These are phyloP conservation scores for Callosobruchus maculatus DNA, from an alignment of 2,888 invertebrate genomes.

Conservation along the genomic window DNA sequence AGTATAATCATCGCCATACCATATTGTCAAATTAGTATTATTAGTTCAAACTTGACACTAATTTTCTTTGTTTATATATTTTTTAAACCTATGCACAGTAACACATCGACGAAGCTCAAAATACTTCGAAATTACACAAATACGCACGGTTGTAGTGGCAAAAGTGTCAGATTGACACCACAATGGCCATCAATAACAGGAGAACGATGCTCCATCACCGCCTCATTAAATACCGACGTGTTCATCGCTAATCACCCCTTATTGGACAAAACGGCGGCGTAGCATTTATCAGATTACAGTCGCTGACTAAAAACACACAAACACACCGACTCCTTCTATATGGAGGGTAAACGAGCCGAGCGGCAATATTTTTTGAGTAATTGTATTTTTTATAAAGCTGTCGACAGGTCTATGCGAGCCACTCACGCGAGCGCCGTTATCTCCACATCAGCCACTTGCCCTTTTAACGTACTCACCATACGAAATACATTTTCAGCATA, in stretches of 20 bases:
- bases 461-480: conserved; percentile 6
- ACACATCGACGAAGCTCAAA: no score
- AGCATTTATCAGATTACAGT: neutral
- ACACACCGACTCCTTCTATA: neutral
- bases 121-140: no score
- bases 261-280: neutral
- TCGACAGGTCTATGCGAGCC: conserved; percentile 26
- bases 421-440: conserved; percentile 16
- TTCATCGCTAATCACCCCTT: neutral
- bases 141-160: no score
- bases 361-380: conserved; percentile 1
- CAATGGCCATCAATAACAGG: no score
- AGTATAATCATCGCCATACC: no score
- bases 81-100: no score
- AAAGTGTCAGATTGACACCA: no score
- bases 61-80: no score
- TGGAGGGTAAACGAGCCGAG: neutral
- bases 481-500: neutral
- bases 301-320: neutral
- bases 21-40: no score
- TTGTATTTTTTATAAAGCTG: conserved; percentile 33
- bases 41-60: no score
- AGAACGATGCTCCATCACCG: no score
- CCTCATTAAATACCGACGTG: neutral
- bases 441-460: conserved; percentile 7